These are phyloP conservation scores for Bellardia bayeri DNA, from an alignment of 2,888 invertebrate genomes.

Conservation along the genomic window DNA sequence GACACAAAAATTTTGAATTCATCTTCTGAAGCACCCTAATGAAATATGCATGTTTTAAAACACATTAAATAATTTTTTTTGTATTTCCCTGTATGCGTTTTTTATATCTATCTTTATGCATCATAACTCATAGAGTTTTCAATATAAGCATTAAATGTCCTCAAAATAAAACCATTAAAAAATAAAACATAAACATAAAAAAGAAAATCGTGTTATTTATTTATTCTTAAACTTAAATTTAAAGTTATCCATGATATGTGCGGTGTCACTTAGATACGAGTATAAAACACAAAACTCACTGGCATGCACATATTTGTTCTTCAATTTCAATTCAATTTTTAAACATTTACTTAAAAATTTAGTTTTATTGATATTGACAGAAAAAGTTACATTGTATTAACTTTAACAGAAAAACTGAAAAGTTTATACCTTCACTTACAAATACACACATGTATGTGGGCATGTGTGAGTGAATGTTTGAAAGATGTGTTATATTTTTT, in stretches of 20 bases:
- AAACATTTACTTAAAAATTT: conserved; percentile 69
- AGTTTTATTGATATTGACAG: conserved; percentile 66
- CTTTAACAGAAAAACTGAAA: conserved; percentile 40
- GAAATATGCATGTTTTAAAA: conserved; percentile 29
- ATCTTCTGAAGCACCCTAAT: too few species aligned
- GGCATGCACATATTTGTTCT: conserved; percentile 20
- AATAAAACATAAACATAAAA: not conserved
- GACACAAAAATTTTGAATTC: too few species aligned
- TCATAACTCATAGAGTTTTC: conserved; percentile 62
- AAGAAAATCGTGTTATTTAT: conserved; percentile 55
- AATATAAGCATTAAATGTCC: conserved; percentile 58
- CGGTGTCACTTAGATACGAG: conserved; percentile 20
- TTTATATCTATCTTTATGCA: conserved; percentile 19
- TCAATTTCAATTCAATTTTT: conserved; percentile 65
- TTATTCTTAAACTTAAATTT: conserved; percentile 47
- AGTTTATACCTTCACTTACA: conserved; percentile 48
- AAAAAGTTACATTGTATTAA: conserved; percentile 71
- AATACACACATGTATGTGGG: not conserved
- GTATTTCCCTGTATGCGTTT: conserved; percentile 21
- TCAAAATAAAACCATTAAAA: conserved; percentile 9
- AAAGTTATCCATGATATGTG: conserved; percentile 37
- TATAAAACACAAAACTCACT: not conserved
- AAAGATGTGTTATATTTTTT: conserved; percentile 25
- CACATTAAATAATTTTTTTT: conserved; percentile 32
- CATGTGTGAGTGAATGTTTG: conserved; percentile 1